These are phyloP conservation scores for Pangasius djambal DNA, from an alignment of 2,797 vertebrate genomes.

Conservation along the genomic window DNA sequence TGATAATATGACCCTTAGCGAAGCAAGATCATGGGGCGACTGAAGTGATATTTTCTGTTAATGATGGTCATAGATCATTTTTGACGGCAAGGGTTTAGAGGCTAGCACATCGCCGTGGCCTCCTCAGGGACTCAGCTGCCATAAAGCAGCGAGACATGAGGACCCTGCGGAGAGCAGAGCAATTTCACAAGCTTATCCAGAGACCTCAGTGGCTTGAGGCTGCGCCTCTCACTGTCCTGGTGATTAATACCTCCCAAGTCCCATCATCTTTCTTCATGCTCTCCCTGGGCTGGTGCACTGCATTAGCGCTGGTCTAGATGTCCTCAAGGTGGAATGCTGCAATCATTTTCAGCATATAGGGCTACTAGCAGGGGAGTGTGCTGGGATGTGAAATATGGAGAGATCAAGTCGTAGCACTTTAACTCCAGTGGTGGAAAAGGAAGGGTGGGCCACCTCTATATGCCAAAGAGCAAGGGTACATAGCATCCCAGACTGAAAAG, in stretches of 20 bases:
- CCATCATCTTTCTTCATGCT: slow-evolving; percentile 61
- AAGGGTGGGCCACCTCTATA: slow-evolving; percentile 19
- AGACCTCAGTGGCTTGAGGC: slow-evolving; percentile 56
- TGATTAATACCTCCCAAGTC: slow-evolving; percentile 62
- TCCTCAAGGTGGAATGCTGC: slow-evolving; percentile 61
- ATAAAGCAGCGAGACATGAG: slow-evolving; percentile 60
- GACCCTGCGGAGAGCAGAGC: slow-evolving; percentile 59
- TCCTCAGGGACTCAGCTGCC: slow-evolving; percentile 59
- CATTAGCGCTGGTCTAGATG: slow-evolving; percentile 58
- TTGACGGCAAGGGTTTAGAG: slow-evolving; percentile 60
- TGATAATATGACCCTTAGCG: slow-evolving; percentile 61
- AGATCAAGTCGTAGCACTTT: slow-evolving; percentile 48
- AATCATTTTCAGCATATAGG: slow-evolving; percentile 57
- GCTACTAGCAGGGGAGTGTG: slow-evolving; percentile 44
- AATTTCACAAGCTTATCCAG: slow-evolving; percentile 61
- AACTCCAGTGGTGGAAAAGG: slow-evolving; percentile 37
- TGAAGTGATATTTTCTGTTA: slow-evolving; percentile 64
- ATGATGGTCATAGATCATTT: slow-evolving; percentile 61
- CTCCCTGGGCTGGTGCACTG: slow-evolving; percentile 55
- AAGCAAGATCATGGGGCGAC: slow-evolving; percentile 60
- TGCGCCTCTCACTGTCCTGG: slow-evolving; percentile 57
- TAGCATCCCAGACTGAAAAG: slow-evolving; percentile 33
- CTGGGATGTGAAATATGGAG: slow-evolving; percentile 52
- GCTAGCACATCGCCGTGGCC: slow-evolving; percentile 55
- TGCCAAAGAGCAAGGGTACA: slow-evolving; percentile 24